These are phyloP conservation scores for Tamandua tetradactyla DNA, from an alignment of 2,797 vertebrate species.

Conservation along the genomic window DNA sequence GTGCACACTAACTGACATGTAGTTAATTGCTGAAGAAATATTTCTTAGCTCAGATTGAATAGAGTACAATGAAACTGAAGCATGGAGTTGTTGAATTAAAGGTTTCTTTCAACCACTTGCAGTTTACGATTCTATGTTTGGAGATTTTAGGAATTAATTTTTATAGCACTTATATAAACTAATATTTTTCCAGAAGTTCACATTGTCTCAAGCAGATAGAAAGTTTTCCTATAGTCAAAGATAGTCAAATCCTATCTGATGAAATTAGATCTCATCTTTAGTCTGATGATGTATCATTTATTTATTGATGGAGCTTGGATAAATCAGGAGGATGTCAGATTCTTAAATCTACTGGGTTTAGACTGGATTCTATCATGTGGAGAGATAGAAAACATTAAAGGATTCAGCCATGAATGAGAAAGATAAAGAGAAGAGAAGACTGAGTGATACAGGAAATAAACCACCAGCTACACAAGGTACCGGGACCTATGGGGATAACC, in stretches of 20 bases:
- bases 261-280: constrained; percentile 16
- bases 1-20: background rate
- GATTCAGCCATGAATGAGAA: background rate
- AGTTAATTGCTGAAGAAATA: constrained; percentile 1
- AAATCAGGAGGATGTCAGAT: background rate
- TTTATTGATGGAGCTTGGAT: background rate
- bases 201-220: background rate
- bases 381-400: background rate
- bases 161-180: background rate
- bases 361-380: background rate
- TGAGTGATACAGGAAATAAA: background rate
- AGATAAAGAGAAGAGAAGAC: background rate
- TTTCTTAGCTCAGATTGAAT: constrained; percentile 32
- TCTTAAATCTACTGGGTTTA: background rate
- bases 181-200: constrained; percentile 21
- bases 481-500: background rate
- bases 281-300: constrained; percentile 1
- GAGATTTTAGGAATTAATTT: constrained; percentile 45
- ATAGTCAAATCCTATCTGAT: constrained; percentile 28
- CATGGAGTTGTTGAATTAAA: background rate
- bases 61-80: constrained; percentile 26
- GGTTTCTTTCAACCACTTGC: background rate
- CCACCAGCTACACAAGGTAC: background rate
- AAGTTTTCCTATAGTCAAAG: constrained; percentile 35
- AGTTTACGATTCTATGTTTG: background rate